Evolutionary conservation across 2,113 vertebrate genomes (phyloP).

Genomic region (Candoia aspera): DNA sequence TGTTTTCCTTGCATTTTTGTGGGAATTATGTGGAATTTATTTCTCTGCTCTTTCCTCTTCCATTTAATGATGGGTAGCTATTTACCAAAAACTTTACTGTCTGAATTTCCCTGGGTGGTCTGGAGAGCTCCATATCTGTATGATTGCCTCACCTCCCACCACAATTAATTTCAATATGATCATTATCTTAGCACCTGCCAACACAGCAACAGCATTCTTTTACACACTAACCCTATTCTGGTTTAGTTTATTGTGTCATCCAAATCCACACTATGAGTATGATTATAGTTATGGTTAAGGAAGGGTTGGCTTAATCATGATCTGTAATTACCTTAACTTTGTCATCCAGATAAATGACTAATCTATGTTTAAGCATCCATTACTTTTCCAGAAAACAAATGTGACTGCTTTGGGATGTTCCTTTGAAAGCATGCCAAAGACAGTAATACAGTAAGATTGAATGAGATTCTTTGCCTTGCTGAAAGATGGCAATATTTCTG

Average conservation of each 20-base stretch:
- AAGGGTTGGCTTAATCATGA: not conserved
- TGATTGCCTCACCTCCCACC: not conserved
- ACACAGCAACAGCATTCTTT: not conserved
- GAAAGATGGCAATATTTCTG: not conserved
- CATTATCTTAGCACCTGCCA: not conserved
- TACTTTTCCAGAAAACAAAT: too few species aligned
- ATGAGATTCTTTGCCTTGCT: not conserved
- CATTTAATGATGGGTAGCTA: not conserved
- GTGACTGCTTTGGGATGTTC: not conserved
- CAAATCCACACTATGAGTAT: not conserved
- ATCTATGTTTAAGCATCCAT: not conserved
- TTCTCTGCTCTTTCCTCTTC: not conserved
- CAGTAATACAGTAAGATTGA: not conserved
- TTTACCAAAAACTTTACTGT: not conserved
- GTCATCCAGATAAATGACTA: not conserved
- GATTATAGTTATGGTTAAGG: not conserved
- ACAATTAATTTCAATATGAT: not conserved
- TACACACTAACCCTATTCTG: not conserved
- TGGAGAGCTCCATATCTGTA: not conserved
- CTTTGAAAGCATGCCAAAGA: not conserved
- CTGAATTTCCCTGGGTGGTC: conserved; percentile 22
- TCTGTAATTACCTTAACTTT: not conserved
- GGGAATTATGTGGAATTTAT: not conserved
- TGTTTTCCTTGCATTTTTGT: conserved; percentile 1
- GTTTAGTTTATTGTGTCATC: not conserved